Conservation (phyloP, 1,140 invertebrate species). For the Ips typographus region DNA sequence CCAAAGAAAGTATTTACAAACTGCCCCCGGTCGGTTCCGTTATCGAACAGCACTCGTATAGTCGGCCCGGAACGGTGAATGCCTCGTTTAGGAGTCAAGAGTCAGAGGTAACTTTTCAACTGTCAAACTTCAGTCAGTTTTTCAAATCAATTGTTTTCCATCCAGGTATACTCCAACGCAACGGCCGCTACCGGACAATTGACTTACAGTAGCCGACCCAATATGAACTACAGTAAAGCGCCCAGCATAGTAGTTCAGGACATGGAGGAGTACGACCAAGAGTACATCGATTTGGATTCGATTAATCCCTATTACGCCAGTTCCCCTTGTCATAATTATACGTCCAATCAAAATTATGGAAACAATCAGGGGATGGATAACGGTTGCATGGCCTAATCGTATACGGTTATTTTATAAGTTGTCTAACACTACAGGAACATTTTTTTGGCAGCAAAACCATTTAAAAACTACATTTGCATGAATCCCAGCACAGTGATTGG, state of each 20-base stretch:
- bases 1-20: conserved; percentile 42
- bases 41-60: conserved; percentile 50
- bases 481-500: no score
- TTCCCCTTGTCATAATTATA: conserved; percentile 48
- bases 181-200: conserved; percentile 32
- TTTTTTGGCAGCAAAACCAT: no score
- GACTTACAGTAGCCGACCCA: conserved; percentile 29
- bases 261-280: conserved; percentile 42
- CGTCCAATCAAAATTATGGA: conserved; percentile 42
- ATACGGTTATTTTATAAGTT: not conserved
- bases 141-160: conserved; percentile 8
- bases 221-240: conserved; percentile 32
- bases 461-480: no score
- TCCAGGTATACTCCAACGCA: conserved; percentile 34
- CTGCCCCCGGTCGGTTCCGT: conserved; percentile 47
- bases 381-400: conserved; percentile 49
- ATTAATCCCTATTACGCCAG: conserved; percentile 38
- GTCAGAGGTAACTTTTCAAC: conserved; percentile 22
- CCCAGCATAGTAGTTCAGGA: conserved; percentile 49
- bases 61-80: conserved; percentile 40
- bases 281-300: conserved; percentile 48
- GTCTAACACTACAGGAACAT: no score
- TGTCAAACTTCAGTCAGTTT: not conserved
- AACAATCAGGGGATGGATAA: conserved; percentile 45
- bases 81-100: conserved; percentile 38